A percentile compares a stretch with the other conserved stretches of the same genome.
phyloP scores from a whole-genome alignment of 1,140 invertebrate species.

The Adelges cooleyi region DNA sequence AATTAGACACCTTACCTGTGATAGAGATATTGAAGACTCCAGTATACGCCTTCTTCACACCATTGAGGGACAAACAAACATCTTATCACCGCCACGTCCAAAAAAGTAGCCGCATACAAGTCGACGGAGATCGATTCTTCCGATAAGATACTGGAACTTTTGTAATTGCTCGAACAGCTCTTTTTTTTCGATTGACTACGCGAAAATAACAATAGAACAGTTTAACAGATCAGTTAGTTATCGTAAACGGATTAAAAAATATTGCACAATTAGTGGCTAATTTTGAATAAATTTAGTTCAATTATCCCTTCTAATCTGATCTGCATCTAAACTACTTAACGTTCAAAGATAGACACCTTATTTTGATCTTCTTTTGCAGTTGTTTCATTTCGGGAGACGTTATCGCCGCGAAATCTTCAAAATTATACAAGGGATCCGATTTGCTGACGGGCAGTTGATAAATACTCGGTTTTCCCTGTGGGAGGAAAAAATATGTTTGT shows the following conservation, averaged over 20 bases:
- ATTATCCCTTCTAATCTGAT: too few relatives aligned
- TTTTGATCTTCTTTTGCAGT: constrained; percentile 32
- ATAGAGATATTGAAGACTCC: constrained; percentile 88
- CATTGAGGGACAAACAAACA: constrained; percentile 96
- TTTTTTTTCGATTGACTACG: constrained; percentile 8
- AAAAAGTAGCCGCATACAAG: constrained; percentile 77
- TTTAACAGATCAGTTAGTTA: too few relatives aligned
- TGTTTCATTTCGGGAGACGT: constrained; percentile 25
- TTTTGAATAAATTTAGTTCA: too few relatives aligned
- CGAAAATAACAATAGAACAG: not conserved
- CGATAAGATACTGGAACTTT: constrained; percentile 17
- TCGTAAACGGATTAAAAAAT: not conserved
- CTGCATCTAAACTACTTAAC: too few relatives aligned
- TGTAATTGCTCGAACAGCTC: not conserved
- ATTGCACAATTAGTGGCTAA: constrained; percentile 25
- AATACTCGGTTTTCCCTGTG: constrained; percentile 48
- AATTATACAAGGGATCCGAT: constrained; percentile 5
- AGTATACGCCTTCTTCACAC: constrained; percentile 95
- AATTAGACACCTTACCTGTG: constrained; percentile 63
- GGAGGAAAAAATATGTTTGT: constrained; percentile 9
- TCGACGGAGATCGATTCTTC: constrained; percentile 40
- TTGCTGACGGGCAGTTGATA: constrained; percentile 45
- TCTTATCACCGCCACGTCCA: constrained; percentile 89
- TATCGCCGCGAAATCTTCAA: constrained; percentile 10
- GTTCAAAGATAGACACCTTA: too few relatives aligned